Evolutionary conservation across 2,113 vertebrate species (phyloP).

Genomic region (Prinia subflava): DNA sequence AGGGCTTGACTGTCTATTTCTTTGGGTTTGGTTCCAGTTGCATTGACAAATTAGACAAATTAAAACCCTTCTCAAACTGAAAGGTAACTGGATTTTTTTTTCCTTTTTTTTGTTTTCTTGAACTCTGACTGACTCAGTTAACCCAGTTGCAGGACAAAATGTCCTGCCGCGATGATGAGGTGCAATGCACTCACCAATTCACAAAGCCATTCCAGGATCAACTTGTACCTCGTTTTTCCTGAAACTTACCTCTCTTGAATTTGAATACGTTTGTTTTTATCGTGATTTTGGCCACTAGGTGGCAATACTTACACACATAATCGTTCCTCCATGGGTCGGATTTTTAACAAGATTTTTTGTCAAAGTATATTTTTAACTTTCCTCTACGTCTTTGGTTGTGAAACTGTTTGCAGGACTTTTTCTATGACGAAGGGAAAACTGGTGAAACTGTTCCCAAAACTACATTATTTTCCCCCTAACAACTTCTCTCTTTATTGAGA

Average conservation of each 20-base stretch:
- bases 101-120: rapidly evolving
- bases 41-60: background rate
- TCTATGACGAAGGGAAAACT: background rate
- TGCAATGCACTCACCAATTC: background rate
- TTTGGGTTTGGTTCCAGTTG: background rate
- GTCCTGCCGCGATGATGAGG: background rate
- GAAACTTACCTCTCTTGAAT: background rate
- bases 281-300: background rate
- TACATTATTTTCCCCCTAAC: background rate
- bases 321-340: rapidly evolving
- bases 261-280: background rate
- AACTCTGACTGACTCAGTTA: background rate
- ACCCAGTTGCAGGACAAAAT: background rate
- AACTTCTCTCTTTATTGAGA: background rate
- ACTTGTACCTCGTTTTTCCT: background rate
- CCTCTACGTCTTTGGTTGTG: background rate
- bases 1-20: background rate
- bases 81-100: background rate
- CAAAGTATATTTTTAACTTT: background rate
- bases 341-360: background rate
- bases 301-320: background rate
- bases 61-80: background rate
- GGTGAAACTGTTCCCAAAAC: background rate
- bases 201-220: background rate
- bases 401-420: background rate